These are phyloP conservation scores for Drosophila simulans DNA, from an alignment of 1,140 invertebrate genomes.

Conservation along the genomic window DNA sequence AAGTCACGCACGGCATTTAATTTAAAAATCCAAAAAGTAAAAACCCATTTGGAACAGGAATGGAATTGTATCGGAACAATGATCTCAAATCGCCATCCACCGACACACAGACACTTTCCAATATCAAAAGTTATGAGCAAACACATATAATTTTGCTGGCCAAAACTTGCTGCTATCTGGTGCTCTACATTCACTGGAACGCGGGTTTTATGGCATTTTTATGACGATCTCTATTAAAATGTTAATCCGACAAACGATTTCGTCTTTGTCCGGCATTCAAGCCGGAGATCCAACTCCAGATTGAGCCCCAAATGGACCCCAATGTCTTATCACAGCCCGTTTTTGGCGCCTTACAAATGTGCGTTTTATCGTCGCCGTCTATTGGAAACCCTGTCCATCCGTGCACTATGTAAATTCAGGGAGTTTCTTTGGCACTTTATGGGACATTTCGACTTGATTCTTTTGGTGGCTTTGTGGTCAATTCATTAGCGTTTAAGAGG, in stretches of 20 bases:
- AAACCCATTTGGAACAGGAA: slow-evolving; percentile 23
- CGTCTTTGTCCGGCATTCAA: slow-evolving; percentile 42
- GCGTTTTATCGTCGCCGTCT: slow-evolving; percentile 66
- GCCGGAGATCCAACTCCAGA: slow-evolving; percentile 33
- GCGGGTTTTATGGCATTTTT: slow-evolving; percentile 69
- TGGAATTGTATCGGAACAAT: slow-evolving; percentile 33
- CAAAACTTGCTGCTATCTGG: slow-evolving; percentile 7
- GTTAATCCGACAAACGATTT: slow-evolving; percentile 63
- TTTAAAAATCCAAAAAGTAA: slow-evolving; percentile 27
- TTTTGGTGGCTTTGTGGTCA: slow-evolving; percentile 44
- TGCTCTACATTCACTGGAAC: slow-evolving; percentile 55
- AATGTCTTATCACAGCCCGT: slow-evolving; percentile 64
- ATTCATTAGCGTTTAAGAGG: slow-evolving; percentile 78
- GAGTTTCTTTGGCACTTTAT: slow-evolving; percentile 62
- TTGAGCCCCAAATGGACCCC: slow-evolving; percentile 50
- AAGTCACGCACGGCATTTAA: slow-evolving; percentile 67
- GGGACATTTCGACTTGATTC: slow-evolving; percentile 46
- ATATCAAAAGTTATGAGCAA: slow-evolving; percentile 35
- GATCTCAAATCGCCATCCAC: slow-evolving; percentile 16
- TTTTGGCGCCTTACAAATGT: slow-evolving; percentile 80
- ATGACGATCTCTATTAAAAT: slow-evolving; percentile 74
- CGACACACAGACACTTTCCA: slow-evolving; percentile 33
- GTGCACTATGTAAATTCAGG: slow-evolving; percentile 67
- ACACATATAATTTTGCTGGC: not conserved
- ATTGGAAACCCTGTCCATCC: slow-evolving; percentile 13